Conservation (phyloP, 2,888 invertebrate species). For the Drosophila incognita region DNA sequence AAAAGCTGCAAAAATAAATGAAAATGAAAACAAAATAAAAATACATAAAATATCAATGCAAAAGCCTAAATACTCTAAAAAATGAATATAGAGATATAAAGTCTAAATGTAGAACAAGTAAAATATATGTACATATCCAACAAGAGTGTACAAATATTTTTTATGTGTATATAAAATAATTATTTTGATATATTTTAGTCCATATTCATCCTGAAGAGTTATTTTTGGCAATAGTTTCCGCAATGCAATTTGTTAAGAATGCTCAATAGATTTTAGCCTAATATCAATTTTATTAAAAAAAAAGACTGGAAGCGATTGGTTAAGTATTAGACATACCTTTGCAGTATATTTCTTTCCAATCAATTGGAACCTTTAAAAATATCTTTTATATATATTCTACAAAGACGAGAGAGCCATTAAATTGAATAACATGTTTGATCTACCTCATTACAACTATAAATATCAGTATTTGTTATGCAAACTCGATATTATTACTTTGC, state of each 20-base stretch:
- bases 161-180: not conserved
- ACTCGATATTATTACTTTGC: not conserved
- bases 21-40: constrained; percentile 43
- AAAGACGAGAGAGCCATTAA: not conserved
- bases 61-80: constrained; percentile 34
- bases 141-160: not conserved
- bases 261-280: too few relatives aligned
- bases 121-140: not conserved
- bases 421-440: not conserved
- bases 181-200: not conserved
- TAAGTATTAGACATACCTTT: too few relatives aligned
- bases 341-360: too few relatives aligned
- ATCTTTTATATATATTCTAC: too few relatives aligned
- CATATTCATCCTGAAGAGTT: too few relatives aligned
- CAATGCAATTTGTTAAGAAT: too few relatives aligned
- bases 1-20: constrained; percentile 16
- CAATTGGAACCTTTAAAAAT: too few relatives aligned
- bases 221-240: too few relatives aligned
- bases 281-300: too few relatives aligned
- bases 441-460: not conserved
- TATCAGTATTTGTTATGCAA: not conserved
- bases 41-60: not conserved
- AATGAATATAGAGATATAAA: not conserved
- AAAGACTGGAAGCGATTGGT: too few relatives aligned
- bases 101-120: too few relatives aligned